phyloP scores from a whole-genome alignment of 2,888 invertebrate species.

The Noctua fimbriata region DNA sequence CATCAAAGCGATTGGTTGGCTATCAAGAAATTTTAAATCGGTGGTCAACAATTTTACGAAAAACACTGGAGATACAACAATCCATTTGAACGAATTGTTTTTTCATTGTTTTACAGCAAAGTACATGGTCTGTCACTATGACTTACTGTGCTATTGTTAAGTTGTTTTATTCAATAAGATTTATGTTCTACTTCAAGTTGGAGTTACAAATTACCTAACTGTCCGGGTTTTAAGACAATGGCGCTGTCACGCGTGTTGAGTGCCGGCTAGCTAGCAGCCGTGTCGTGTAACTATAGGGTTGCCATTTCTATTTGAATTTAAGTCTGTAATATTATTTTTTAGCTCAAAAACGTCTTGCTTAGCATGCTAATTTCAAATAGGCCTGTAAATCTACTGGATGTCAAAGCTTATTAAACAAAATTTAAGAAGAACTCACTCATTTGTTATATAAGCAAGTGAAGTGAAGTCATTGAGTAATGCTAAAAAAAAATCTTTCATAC shows the following conservation, averaged over 20 bases:
- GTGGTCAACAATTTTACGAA: background rate
- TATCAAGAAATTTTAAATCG: background rate
- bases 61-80: background rate
- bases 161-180: slow-evolving; percentile 32
- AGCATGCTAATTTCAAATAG: background rate
- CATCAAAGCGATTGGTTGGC: background rate
- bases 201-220: slow-evolving; percentile 49
- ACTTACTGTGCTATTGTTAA: slow-evolving; percentile 39
- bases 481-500: background rate
- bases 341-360: background rate
- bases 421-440: slow-evolving; percentile 6
- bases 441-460: background rate
- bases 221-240: slow-evolving; percentile 51
- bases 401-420: background rate
- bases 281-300: slow-evolving; percentile 56
- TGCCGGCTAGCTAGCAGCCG: slow-evolving; percentile 12
- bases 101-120: slow-evolving; percentile 27
- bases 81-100: background rate
- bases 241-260: slow-evolving; percentile 24
- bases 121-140: slow-evolving; percentile 21
- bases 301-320: slow-evolving; percentile 50
- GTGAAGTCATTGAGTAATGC: background rate
- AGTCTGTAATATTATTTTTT: background rate
- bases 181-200: slow-evolving; percentile 29
- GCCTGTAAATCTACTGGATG: background rate